Evolutionary conservation across 2,797 vertebrate genomes (phyloP).

Genomic region (Sebastes alutus): DNA sequence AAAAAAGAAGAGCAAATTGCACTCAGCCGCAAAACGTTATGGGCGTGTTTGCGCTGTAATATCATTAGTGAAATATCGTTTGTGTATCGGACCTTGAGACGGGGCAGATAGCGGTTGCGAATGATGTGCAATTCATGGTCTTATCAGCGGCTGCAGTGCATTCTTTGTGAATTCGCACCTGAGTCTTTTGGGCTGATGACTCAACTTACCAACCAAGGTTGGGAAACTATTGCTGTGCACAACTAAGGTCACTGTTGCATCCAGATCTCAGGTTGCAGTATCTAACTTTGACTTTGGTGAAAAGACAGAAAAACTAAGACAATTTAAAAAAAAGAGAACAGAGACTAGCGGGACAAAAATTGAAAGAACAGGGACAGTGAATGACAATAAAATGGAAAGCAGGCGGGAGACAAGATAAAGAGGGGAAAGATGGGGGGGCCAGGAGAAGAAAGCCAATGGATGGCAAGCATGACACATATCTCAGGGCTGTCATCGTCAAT

Average conservation of each 20-base stretch:
- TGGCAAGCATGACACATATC: constrained; percentile 39
- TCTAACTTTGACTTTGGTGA: constrained; percentile 1
- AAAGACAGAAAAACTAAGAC: constrained; percentile 15
- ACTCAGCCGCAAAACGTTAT: background rate
- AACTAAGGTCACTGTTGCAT: constrained; percentile 1
- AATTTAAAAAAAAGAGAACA: background rate
- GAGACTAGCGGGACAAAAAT: background rate
- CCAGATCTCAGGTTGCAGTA: background rate
- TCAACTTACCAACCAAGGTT: constrained; percentile 8
- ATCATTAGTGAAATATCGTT: too few species aligned
- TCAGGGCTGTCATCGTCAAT: constrained; percentile 49
- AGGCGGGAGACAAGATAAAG: constrained; percentile 52
- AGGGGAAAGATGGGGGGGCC: constrained; percentile 29
- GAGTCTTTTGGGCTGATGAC: background rate
- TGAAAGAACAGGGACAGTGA: constrained; percentile 9
- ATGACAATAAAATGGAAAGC: constrained; percentile 57
- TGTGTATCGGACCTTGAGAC: too few species aligned
- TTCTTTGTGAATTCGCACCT: rapidly evolving
- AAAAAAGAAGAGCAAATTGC: too few species aligned
- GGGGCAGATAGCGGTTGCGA: too few species aligned
- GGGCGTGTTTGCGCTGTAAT: too few species aligned
- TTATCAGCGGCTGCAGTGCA: too few species aligned
- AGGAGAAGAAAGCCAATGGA: constrained; percentile 44
- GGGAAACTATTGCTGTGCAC: constrained; percentile 10
- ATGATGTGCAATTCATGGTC: too few species aligned